Base-by-base conservation (phyloP, 92 coral and sea anemone species). In the Zoanthus gigantus region DNA sequence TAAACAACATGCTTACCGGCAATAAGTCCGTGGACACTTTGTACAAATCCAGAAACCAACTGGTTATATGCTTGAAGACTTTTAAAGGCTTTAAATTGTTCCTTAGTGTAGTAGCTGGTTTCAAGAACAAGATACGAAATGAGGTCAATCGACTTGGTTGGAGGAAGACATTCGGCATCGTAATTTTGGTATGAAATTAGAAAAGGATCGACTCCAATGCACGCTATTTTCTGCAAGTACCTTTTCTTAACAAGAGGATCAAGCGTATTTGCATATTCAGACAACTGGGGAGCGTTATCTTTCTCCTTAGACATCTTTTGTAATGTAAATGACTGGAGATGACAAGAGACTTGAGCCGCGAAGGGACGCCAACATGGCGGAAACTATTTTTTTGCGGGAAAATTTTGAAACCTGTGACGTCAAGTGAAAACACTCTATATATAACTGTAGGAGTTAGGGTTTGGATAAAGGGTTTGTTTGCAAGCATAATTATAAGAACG, bases 31-130 rank as follows among this genome's bases (percentile, higher is more conserved):
- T 32, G 16, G 13, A 83, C 87, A 66, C 67, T 29, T 23, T 14
- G 30, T 6, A 83, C 45, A 56, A 83, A 83, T 30, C 87, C 87
- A 32, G 76, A 83, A 2, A 67, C 76, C 87, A 83, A 13, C 45
- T 66, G 78, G 74, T 83, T 83, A 46, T 66, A 83, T 2, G 87
- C 78, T 83, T 83, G 67, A 30, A 83, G 66, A 8, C 87, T 71
- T 1, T 47, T 31, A 32, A 30, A 83, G 60, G 87, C 87, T 46
- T 83, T 83, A 56, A 68, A 83, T 52, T 66, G 77, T 44, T 83
- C 79, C 42, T 67, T 83, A 14, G n/a, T 61, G 54, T 83, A 83
- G 23, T 66, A 83, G 45, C 76, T 66, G n/a, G 88, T 83, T 45
- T 83, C 47, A 10, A 68, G 79, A 10, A 58, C 66, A 14, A 58